Evolutionary conservation across 2,888 invertebrate species (phyloP).

Genomic region (Lissocephala sabroskyi): DNA sequence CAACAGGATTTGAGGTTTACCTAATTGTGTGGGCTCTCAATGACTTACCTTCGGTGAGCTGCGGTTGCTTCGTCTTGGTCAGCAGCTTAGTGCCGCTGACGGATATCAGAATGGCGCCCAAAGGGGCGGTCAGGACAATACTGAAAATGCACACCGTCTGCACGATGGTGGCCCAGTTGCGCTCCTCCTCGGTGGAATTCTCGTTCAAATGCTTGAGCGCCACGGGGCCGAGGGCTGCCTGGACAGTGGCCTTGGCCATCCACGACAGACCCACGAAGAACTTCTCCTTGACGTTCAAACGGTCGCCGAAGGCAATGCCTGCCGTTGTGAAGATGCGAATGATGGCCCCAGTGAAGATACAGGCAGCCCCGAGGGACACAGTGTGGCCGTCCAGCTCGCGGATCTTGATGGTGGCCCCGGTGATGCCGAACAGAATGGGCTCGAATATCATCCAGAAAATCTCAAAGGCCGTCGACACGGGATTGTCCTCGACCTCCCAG

Average conservation of each 20-base stretch:
- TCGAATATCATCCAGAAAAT: constrained; percentile 97
- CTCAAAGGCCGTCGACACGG: constrained; percentile 89
- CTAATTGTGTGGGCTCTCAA: neutral
- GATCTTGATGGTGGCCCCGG: constrained; percentile 92
- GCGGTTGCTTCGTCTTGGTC: constrained; percentile 83
- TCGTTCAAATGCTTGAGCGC: constrained; percentile 78
- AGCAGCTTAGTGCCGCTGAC: constrained; percentile 84
- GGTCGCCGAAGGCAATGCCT: constrained; percentile 81
- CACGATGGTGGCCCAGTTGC: constrained; percentile 79
- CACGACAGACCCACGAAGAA: constrained; percentile 92
- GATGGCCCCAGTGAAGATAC: constrained; percentile 79
- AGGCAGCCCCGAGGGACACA: constrained; percentile 81
- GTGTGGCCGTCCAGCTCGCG: constrained; percentile 79
- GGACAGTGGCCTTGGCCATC: constrained; percentile 99
- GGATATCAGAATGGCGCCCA: constrained; percentile 87
- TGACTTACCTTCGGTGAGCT: constrained; percentile 76
- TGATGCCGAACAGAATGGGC: constrained; percentile 93
- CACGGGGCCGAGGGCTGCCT: constrained; percentile 88
- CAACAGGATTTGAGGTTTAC: neutral
- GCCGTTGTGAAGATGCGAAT: constrained; percentile 80
- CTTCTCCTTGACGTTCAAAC: constrained; percentile 89
- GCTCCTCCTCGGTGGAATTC: constrained; percentile 73
- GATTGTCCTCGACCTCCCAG: constrained; percentile 90
- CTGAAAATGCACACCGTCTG: constrained; percentile 86
- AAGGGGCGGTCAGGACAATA: constrained; percentile 87